Percentiles rank a stretch among this genome's conserved stretches.
Evolutionary conservation across 2,888 invertebrate species (phyloP).

Genomic region (Hypena proboscidalis): DNA sequence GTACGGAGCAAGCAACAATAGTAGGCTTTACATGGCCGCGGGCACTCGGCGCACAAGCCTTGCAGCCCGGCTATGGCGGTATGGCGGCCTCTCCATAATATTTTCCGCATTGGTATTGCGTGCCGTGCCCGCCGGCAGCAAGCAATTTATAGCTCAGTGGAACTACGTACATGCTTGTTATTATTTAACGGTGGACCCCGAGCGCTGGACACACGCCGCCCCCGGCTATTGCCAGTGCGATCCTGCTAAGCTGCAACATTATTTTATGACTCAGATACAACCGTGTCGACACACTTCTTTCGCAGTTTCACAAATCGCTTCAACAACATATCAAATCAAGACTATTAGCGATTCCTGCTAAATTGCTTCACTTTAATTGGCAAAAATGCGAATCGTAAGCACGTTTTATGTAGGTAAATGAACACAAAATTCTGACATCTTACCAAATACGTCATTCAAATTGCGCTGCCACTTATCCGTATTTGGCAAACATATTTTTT

Average conservation of each 20-base stretch:
- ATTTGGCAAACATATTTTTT: conserved; percentile 61
- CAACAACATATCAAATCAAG: background rate
- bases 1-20: conserved; percentile 58
- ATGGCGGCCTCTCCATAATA: conserved; percentile 49
- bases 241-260: conserved; percentile 65
- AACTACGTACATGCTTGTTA: conserved; percentile 70
- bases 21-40: conserved; percentile 57
- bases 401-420: conserved; percentile 44
- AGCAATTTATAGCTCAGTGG: conserved; percentile 80
- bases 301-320: conserved; percentile 9
- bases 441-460: conserved; percentile 69
- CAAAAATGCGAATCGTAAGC: conserved; percentile 30
- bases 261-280: conserved; percentile 54
- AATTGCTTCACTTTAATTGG: conserved; percentile 34
- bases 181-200: conserved; percentile 74
- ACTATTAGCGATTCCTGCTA: conserved; percentile 9
- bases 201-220: conserved; percentile 64
- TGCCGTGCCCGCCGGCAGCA: conserved; percentile 80
- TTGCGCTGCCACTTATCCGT: conserved; percentile 49
- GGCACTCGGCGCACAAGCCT: conserved; percentile 40
- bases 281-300: conserved; percentile 20
- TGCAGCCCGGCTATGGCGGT: conserved; percentile 54
- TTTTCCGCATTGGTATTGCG: conserved; percentile 84
- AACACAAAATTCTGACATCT: conserved; percentile 57
- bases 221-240: conserved; percentile 69